phyloP scores from a whole-genome alignment of 30 jellyfish, hydroid and myxozoan species.

The Cassiopea andromeda region DNA sequence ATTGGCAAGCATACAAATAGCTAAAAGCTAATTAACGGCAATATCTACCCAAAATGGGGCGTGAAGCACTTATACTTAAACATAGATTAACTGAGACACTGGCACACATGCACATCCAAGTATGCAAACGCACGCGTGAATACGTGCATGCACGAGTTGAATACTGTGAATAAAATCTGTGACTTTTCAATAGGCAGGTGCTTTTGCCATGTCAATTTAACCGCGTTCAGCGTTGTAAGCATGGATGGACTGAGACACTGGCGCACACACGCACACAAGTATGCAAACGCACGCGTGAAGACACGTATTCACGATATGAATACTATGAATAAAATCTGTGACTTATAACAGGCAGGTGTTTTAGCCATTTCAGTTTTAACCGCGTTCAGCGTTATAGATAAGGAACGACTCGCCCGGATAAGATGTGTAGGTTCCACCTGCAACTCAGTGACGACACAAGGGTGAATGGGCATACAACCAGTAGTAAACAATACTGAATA shows the following conservation, averaged over 20 bases:
- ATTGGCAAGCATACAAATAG: too few species aligned
- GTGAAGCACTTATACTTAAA: not conserved
- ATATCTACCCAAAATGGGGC: not conserved
- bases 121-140: not conserved
- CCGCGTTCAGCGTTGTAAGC: too few species aligned
- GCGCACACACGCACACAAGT: not conserved
- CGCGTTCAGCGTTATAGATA: not conserved
- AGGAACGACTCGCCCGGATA: too few species aligned
- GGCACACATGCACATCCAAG: not conserved
- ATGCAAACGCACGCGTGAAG: not conserved
- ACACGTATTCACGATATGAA: not conserved
- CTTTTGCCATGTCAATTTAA: too few species aligned
- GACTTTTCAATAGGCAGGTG: too few species aligned
- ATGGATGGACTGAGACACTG: not conserved
- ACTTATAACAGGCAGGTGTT: not conserved
- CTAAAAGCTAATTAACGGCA: too few species aligned
- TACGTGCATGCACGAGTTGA: not conserved
- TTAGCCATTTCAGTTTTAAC: not conserved
- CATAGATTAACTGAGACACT: not conserved
- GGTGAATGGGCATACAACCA: not conserved
- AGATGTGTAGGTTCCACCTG: not conserved
- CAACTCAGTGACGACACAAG: not conserved
- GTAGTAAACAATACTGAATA: not conserved
- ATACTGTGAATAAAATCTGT: too few species aligned
- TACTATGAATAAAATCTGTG: too few species aligned